Conservation (phyloP, 2,888 invertebrate genomes). For the Idaea dimidiata region DNA sequence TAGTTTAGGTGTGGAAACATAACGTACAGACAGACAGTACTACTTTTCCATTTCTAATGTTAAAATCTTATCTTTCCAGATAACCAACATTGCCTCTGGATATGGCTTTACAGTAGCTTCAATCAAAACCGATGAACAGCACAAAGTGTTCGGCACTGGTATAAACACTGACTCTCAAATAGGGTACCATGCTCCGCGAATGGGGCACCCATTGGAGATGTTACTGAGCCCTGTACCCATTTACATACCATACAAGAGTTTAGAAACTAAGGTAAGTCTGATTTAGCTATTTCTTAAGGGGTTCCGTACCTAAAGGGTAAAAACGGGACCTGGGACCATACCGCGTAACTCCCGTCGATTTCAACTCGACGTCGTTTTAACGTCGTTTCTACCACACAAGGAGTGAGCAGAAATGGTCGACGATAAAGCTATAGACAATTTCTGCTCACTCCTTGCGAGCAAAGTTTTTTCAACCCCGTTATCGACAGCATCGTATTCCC, state of each 20-base stretch:
- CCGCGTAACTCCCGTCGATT: too few species aligned
- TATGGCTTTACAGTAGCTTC: conserved; percentile 94
- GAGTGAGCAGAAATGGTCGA: too few species aligned
- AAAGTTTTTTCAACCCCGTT: too few species aligned
- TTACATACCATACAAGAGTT: conserved; percentile 82
- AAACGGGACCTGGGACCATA: too few species aligned
- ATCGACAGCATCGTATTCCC: too few species aligned
- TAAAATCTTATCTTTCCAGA: conserved; percentile 55
- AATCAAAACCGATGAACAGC: conserved; percentile 82
- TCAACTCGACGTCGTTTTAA: too few species aligned
- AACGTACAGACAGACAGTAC: too few species aligned
- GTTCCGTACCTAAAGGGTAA: neutral
- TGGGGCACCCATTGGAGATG: conserved; percentile 84
- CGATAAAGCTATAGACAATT: too few species aligned
- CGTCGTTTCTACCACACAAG: too few species aligned
- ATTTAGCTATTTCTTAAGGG: neutral
- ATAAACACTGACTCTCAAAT: conserved; percentile 96
- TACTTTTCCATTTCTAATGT: too few species aligned
- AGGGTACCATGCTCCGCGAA: conserved; percentile 85
- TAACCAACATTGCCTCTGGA: conserved; percentile 88
- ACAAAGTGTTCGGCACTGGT: conserved; percentile 92
- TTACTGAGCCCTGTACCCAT: conserved; percentile 87
- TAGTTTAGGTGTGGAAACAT: too few species aligned
- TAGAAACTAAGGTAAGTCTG: conserved; percentile 70
- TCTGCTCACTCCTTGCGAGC: too few species aligned